Percentiles rank a stretch among this genome's conserved stretches.
Evolutionary conservation across 1,140 invertebrate genomes (phyloP).

Genomic region (Drosophila navojoa): DNA sequence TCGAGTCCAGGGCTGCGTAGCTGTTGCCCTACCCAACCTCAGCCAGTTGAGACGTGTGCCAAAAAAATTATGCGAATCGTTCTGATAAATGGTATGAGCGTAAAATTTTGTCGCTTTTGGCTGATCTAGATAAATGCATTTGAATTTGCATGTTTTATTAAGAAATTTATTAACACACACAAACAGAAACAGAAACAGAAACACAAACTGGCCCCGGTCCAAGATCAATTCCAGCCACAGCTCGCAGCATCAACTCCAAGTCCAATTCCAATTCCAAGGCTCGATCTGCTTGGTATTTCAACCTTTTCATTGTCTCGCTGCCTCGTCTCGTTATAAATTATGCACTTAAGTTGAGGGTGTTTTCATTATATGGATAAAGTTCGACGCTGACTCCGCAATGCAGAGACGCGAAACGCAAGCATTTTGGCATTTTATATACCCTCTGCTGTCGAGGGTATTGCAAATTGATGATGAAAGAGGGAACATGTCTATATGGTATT

Average conservation of each 20-base stretch:
- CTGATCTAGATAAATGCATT: conserved; percentile 82
- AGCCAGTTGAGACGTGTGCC: conserved; percentile 62
- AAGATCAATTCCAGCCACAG: conserved; percentile 18
- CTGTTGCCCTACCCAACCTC: conserved; percentile 48
- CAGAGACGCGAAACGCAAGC: conserved; percentile 13
- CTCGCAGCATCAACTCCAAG: conserved; percentile 4
- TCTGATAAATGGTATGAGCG: conserved; percentile 78
- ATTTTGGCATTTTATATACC: conserved; percentile 43
- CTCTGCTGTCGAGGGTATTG: background rate
- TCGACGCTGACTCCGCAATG: conserved; percentile 45
- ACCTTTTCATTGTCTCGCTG: conserved; percentile 60
- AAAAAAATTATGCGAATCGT: conserved; percentile 59
- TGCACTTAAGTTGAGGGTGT: conserved; percentile 82
- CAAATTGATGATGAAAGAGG: background rate
- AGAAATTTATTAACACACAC: conserved; percentile 78
- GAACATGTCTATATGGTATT: too few relatives aligned
- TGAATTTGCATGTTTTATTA: conserved; percentile 82
- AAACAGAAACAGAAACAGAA: conserved; percentile 1
- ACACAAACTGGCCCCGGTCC: conserved; percentile 11
- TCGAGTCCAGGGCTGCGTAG: conserved; percentile 10
- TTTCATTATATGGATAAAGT: conserved; percentile 79
- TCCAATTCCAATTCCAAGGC: conserved; percentile 36
- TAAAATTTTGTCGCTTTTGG: conserved; percentile 80
- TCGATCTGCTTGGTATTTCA: conserved; percentile 51
- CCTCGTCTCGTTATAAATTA: conserved; percentile 78